Evolutionary conservation across 2,888 invertebrate genomes (phyloP), one percentile per base, ranked within the genome.

Genomic region (Caenorhabditis japonica): DNA sequence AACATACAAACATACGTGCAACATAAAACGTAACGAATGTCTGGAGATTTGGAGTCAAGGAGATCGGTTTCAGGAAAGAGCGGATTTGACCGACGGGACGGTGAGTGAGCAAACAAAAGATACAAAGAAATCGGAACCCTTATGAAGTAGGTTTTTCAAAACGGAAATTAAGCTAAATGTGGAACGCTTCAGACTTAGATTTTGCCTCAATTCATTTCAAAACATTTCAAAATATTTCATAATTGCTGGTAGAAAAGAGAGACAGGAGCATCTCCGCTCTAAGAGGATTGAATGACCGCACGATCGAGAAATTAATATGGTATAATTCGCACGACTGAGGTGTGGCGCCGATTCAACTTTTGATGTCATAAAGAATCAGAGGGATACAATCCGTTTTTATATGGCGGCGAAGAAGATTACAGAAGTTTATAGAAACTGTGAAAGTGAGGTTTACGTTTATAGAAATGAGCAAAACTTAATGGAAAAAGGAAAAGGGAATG

Each of bases 211-310:
- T n/a, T n/a, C n/a, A n/a, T n/a, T n/a, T n/a, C n/a, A n/a, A n/a
- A n/a, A n/a, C n/a, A n/a, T n/a, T n/a, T n/a, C n/a, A n/a, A n/a
- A n/a, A n/a, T n/a, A 66, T 56, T 66, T 66, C 66, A 43, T 47
- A 56, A 47, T 41, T 34, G 39, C n/a, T n/a, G n/a, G n/a, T n/a
- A n/a, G n/a, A n/a, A n/a, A n/a, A 30, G 30, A 30, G 30, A 30
- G 5, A 30, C 19, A 39, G 19, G 19, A 46, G 25, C 66, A 51
- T 56, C 56, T 44, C 41, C 27, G 56, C 66, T 33, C 36, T 66
- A 66, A 66, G 56, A 49, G 43, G 66, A 49, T 66, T 66, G 56
- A 55, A 66, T 56, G 66, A 66, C 56, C 66, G 66, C 66, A 66
- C 66, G 56, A 33, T 55, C 64, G 64, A 49, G 36, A 49, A 49